phyloP scores from a whole-genome alignment of 2,797 vertebrate species.

The Tachyglossus aculeatus region DNA sequence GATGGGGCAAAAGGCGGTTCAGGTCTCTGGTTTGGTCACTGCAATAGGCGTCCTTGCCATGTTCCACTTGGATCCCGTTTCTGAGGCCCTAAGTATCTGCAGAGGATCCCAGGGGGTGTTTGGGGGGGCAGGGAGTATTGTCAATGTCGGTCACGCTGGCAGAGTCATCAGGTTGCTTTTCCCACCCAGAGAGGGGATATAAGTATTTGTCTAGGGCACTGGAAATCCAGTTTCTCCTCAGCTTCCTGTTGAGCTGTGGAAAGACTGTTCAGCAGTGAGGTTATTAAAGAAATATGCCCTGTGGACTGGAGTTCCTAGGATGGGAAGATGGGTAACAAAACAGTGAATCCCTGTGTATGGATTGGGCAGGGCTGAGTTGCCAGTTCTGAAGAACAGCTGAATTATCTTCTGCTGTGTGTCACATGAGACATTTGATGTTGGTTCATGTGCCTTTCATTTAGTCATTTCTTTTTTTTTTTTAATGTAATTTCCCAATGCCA shows the following conservation, averaged over 20 bases:
- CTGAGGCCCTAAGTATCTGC: not conserved
- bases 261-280: not conserved
- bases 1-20: too few relatives aligned
- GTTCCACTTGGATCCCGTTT: not conserved
- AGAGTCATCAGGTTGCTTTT: not conserved
- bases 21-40: too few relatives aligned
- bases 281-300: not conserved
- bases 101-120: not conserved
- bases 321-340: not conserved
- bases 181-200: not conserved
- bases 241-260: constrained; percentile 9
- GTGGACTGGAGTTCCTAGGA: not conserved
- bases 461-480: not conserved
- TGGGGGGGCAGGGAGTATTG: not conserved
- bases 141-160: not conserved
- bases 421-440: constrained; percentile 3
- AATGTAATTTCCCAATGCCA: constrained; percentile 16
- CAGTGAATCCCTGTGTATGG: not conserved
- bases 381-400: not conserved
- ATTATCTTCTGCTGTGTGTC: not conserved
- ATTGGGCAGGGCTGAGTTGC: not conserved
- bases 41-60: not conserved
- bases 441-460: not conserved
- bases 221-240: not conserved
- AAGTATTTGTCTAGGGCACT: not conserved